Evolutionary conservation across 2,888 invertebrate species (phyloP), one percentile per base, ranked within the genome.

Genomic region (Eupithecia pulchellata): DNA sequence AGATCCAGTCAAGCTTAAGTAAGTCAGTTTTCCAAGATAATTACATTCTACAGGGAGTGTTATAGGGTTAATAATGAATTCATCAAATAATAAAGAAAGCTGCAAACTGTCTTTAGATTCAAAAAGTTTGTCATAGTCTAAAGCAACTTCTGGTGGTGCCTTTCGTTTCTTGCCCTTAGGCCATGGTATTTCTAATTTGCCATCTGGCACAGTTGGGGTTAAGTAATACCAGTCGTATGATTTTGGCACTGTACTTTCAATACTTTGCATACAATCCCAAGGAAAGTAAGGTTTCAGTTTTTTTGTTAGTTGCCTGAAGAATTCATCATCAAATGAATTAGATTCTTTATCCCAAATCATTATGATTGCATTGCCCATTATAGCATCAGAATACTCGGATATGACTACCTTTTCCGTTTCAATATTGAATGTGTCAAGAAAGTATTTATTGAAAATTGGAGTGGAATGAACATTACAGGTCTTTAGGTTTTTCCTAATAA

Each of bases 21-120:
- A 89, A 62, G 90, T 91, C 62, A 93, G 69, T 81, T 91, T 92
- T 52, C 78, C 82, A 71, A 92, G 86, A 81, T 86, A 92, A 64
- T 81, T 75, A 73, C 77, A 80, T 25, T 74, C 73, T 36, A 79
- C 17, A 39, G 84, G 77, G n/a, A 92, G 73, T 20, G 84, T 75
- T 6, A 89, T 78, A 34, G 86, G 79, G 71, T 78, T 78, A 61
- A 75, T 81, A 57, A 84, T 68, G 39, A 75, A 73, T 52, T 77
- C 73, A 39, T 79, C 76, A 78, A 89, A 90, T 61, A 78, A 55
- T 30, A 91, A 64, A 73, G 78, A 86, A 60, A 92, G 75, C 70
- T 87, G 75, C 25, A 87, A 30, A 55, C 75, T 78, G 5, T 77
- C 36, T 73, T 86, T 86, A 2, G 84, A 76, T 76, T 80, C 77